A percentile compares a stretch with the other conserved stretches of the same genome.
phyloP scores from a whole-genome alignment of 2,797 vertebrate species.

The Centroberyx gerrardi region DNA sequence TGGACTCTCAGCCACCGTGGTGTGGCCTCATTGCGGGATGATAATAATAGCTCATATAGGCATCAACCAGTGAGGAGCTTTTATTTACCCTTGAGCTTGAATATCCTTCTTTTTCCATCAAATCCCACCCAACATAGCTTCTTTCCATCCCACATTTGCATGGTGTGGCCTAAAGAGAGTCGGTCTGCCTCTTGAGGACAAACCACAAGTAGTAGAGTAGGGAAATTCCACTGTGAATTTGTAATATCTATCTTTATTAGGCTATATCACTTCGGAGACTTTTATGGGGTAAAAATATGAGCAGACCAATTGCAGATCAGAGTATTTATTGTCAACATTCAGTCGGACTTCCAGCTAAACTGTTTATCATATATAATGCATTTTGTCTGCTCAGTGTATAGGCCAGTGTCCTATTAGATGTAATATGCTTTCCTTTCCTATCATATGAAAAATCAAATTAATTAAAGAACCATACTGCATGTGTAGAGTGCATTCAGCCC shows the following conservation, averaged over 20 bases:
- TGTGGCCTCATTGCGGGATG: constrained; percentile 38
- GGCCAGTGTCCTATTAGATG: not conserved
- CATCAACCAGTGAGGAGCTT: constrained; percentile 52
- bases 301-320: not conserved
- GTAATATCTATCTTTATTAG: constrained; percentile 35
- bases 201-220: constrained; percentile 60
- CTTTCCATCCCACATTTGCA: constrained; percentile 57
- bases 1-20: constrained; percentile 30
- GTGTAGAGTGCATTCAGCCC: constrained; percentile 25
- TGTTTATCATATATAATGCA: constrained; percentile 9
- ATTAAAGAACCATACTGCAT: not conserved
- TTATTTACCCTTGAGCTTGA: constrained; percentile 49
- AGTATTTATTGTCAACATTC: not conserved
- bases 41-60: constrained; percentile 54
- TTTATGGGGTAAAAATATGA: constrained; percentile 22
- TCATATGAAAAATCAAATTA: constrained; percentile 21
- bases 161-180: constrained; percentile 55
- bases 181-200: constrained; percentile 50
- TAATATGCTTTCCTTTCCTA: not conserved
- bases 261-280: constrained; percentile 27
- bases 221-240: constrained; percentile 61
- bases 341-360: constrained; percentile 4
- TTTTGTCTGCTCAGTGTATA: not conserved
- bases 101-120: constrained; percentile 45
- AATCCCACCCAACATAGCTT: constrained; percentile 33